Evolutionary conservation across 2,113 vertebrate species (phyloP).

Genomic region (Caranx melampygus): DNA sequence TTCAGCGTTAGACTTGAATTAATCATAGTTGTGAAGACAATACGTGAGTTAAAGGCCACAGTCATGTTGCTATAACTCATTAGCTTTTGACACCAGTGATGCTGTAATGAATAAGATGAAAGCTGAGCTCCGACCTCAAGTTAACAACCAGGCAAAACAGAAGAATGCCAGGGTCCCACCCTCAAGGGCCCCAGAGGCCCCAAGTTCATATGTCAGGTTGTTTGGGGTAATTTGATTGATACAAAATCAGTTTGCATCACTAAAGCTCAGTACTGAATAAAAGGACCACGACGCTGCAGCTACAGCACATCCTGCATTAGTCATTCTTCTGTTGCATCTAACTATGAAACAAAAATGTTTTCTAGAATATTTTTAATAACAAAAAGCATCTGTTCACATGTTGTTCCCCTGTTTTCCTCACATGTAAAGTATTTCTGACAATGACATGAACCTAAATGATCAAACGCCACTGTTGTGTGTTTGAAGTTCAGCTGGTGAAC

Average conservation of each 20-base stretch:
- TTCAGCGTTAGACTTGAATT: not conserved
- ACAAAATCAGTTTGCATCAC: not conserved
- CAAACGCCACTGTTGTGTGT: not conserved
- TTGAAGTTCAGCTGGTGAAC: too few relatives aligned
- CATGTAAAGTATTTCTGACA: too few relatives aligned
- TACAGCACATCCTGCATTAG: not conserved
- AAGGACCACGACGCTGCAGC: too few relatives aligned
- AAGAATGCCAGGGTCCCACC: too few relatives aligned
- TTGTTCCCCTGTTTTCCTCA: too few relatives aligned
- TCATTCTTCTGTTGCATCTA: not conserved
- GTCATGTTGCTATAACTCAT: not conserved
- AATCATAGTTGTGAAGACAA: not conserved
- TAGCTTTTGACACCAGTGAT: not conserved
- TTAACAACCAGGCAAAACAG: not conserved
- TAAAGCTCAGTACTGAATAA: not conserved
- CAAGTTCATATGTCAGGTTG: not conserved
- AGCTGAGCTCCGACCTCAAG: not conserved
- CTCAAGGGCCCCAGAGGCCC: not conserved
- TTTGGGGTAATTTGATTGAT: not conserved
- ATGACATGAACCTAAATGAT: not conserved
- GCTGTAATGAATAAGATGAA: not conserved
- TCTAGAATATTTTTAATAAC: too few relatives aligned
- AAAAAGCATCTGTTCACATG: too few relatives aligned
- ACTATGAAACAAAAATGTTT: too few relatives aligned
- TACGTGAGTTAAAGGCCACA: not conserved